Evolutionary conservation across 2,888 invertebrate species (phyloP), one percentile per base, ranked within the genome.

Genomic region (Heliconius erato): DNA sequence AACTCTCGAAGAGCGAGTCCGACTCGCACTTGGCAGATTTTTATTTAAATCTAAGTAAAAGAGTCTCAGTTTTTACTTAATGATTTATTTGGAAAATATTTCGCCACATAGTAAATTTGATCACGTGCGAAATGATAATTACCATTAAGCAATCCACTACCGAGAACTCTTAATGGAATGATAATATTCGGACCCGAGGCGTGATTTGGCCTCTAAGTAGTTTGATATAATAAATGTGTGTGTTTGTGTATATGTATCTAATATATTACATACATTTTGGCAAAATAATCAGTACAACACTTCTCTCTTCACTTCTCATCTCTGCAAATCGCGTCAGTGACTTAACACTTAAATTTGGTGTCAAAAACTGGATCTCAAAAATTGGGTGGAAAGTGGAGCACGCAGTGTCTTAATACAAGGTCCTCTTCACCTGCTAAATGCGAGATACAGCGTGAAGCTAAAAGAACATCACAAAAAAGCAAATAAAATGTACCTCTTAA

Each of bases 111-210:
- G 40, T 71, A 69, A 79, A 79, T 79, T 63, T 26, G 35, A 80
- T 81, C 82, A 82, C 85, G 84, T 80, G 65, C 78, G 59, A 68
- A 76, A 63, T 80, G 65, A 82, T 87, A 92, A 92, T 92, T 91
- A 91, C 88, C 86, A 88, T 88, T 88, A 89, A 90, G 89, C 89
- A 89, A 88, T 89, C 90, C 86, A 87, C 88, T 88, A 59, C 88
- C 85, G 85, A 88, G 84, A 83, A 89, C 89, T 89, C 87, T 87
- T 93, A 93, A 93, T 92, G 91, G 89, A 93, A 93, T 91, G 90
- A 92, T 91, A 93, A 93, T 93, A 92, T 90, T 91, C 89, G 86
- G 76, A 85, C 83, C 77, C 86, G 87, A 82, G 83, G 69, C 92
- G 92, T 93, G 93, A 91, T 90, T 89, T 85, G 92, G 85, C 79